Conservation (phyloP, 2,888 invertebrate species). For the Polylopha cassiicola region DNA sequence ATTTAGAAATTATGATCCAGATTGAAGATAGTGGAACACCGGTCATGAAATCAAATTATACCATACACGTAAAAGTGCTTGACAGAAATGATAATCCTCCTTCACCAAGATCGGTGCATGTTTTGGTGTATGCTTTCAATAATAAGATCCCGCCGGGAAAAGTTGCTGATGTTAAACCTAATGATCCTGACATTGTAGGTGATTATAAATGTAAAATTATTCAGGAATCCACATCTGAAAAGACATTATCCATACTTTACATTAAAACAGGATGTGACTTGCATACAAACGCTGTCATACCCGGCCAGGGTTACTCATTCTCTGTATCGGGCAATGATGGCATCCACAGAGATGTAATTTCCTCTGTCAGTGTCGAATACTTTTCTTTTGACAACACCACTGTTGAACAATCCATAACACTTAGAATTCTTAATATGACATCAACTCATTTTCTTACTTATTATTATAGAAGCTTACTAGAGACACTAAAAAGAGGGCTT, state of each 20-base stretch:
- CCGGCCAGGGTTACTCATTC: slow-evolving; percentile 85
- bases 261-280: slow-evolving; percentile 89
- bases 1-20: slow-evolving; percentile 85
- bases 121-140: slow-evolving; percentile 87
- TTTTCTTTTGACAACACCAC: slow-evolving; percentile 87
- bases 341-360: slow-evolving; percentile 89
- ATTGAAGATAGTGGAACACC: slow-evolving; percentile 93
- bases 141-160: slow-evolving; percentile 86
- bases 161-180: slow-evolving; percentile 94
- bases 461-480: slow-evolving; percentile 84
- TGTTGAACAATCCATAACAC: slow-evolving; percentile 87
- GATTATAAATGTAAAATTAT: slow-evolving; percentile 91
- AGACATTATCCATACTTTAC: slow-evolving; percentile 77
- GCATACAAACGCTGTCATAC: slow-evolving; percentile 83
- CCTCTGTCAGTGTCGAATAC: slow-evolving; percentile 90
- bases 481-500: slow-evolving; percentile 82
- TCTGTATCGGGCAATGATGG: slow-evolving; percentile 94
- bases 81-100: slow-evolving; percentile 96
- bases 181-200: slow-evolving; percentile 93
- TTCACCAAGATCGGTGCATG: slow-evolving; percentile 86
- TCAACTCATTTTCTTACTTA: slow-evolving; percentile 86
- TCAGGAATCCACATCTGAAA: slow-evolving; percentile 80
- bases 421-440: slow-evolving; percentile 84
- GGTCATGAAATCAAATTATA: slow-evolving; percentile 87
- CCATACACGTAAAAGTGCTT: slow-evolving; percentile 84